Evolutionary conservation across 2,797 vertebrate genomes (phyloP).

Genomic region (Heliangelus exortis): DNA sequence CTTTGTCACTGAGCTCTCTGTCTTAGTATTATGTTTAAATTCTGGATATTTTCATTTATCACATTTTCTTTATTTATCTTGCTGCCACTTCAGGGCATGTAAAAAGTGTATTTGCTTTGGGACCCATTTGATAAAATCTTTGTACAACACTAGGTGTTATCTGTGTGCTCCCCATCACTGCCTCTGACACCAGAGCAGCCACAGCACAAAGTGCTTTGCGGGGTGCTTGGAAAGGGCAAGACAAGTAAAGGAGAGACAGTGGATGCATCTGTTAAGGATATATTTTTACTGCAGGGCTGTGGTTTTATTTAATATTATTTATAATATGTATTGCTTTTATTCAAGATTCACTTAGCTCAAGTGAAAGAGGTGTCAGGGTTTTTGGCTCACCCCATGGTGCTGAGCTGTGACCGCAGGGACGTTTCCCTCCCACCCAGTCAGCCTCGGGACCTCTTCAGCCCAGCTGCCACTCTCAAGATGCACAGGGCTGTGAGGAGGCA

Average conservation of each 20-base stretch:
- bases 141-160: not conserved
- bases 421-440: not conserved
- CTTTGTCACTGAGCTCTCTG: not conserved
- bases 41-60: not conserved
- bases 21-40: not conserved
- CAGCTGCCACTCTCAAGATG: not conserved
- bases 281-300: not conserved
- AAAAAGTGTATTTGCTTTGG: not conserved
- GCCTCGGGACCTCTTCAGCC: not conserved
- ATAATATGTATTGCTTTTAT: too few relatives aligned
- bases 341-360: not conserved
- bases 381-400: not conserved
- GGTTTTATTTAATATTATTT: not conserved
- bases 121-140: not conserved
- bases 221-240: not conserved
- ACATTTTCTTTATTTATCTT: not conserved
- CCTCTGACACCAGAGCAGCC: not conserved
- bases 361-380: not conserved
- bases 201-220: not conserved
- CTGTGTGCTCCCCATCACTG: not conserved
- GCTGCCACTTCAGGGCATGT: not conserved
- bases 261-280: not conserved
- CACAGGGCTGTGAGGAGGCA: not conserved
- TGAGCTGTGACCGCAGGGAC: not conserved
- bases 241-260: not conserved